A percentile compares a stretch with the other conserved stretches of the same genome.
Evolutionary conservation across 2,113 vertebrate genomes (phyloP).

Genomic region (Oncorhynchus kisutch): DNA sequence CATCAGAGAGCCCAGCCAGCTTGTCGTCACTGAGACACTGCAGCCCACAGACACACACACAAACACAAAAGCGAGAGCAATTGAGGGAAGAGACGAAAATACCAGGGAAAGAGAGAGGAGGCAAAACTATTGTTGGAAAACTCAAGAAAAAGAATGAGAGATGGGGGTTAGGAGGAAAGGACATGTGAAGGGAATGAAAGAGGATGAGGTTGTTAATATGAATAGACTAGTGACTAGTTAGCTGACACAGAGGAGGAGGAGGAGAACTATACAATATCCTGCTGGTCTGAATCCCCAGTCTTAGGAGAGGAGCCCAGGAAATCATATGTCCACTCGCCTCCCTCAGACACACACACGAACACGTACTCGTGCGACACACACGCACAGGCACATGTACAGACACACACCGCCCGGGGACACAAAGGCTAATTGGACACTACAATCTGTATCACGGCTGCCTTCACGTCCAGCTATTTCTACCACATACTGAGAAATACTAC

Average conservation of each 20-base stretch:
- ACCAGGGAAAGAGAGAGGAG: not conserved
- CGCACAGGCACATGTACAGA: not conserved
- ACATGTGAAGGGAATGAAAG: too few relatives aligned
- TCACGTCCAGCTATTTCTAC: constrained; percentile 7
- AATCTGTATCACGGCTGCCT: constrained; percentile 24
- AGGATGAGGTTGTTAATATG: too few relatives aligned
- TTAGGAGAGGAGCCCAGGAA: constrained; percentile 35
- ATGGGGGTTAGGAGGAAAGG: too few relatives aligned
- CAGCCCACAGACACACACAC: not conserved
- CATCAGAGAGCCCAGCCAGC: constrained; percentile 36
- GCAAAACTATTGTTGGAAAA: not conserved
- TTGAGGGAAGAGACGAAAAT: not conserved
- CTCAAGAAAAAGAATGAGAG: not conserved
- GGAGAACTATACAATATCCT: not conserved
- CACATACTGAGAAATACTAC: not conserved
- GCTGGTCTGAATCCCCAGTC: constrained; percentile 16
- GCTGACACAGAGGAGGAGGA: not conserved
- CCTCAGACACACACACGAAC: not conserved
- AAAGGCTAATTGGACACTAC: constrained; percentile 30
- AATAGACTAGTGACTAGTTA: not conserved
- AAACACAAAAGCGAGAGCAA: not conserved
- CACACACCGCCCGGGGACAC: not conserved
- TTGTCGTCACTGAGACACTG: constrained; percentile 31
- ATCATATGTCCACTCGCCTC: constrained; percentile 56
- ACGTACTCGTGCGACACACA: not conserved